Evolutionary conservation across 2,888 invertebrate species (phyloP).

Genomic region (Bombyx huttoni): DNA sequence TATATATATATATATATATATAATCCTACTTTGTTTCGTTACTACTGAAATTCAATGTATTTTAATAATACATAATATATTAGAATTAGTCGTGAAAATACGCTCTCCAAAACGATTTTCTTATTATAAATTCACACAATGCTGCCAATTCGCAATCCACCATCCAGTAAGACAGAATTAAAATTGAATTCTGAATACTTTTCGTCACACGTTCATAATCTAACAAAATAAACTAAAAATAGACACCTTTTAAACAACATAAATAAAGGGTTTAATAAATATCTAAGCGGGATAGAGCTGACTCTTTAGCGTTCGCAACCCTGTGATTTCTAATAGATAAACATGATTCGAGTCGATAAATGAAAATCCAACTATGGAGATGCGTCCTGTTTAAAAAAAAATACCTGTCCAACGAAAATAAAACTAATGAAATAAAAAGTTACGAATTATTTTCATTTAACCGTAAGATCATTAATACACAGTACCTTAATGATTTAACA

Average conservation of each 20-base stretch:
- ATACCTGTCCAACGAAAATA: neutral
- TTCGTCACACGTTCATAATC: neutral
- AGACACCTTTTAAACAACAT: conserved; percentile 4
- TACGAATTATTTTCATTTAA: neutral
- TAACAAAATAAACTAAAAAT: neutral
- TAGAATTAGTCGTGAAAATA: neutral
- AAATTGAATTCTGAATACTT: neutral
- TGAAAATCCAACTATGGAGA: conserved; percentile 35
- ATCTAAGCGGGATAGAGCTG: conserved; percentile 2
- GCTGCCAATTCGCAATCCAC: neutral
- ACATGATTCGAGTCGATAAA: conserved; percentile 30
- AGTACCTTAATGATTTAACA: neutral
- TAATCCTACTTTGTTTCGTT: conserved; percentile 6
- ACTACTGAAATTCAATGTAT: neutral
- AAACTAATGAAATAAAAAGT: neutral
- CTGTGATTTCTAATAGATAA: conserved; percentile 60
- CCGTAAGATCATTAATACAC: neutral
- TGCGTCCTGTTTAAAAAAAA: conserved; percentile 3
- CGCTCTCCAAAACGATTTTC: neutral
- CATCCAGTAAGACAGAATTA: neutral
- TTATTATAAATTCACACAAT: neutral
- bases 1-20: no score
- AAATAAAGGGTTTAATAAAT: conserved; percentile 17
- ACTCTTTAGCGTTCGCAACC: conserved; percentile 38
- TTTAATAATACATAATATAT: neutral